Conservation (phyloP, 2,113 vertebrate species). For the Gobius niger region DNA sequence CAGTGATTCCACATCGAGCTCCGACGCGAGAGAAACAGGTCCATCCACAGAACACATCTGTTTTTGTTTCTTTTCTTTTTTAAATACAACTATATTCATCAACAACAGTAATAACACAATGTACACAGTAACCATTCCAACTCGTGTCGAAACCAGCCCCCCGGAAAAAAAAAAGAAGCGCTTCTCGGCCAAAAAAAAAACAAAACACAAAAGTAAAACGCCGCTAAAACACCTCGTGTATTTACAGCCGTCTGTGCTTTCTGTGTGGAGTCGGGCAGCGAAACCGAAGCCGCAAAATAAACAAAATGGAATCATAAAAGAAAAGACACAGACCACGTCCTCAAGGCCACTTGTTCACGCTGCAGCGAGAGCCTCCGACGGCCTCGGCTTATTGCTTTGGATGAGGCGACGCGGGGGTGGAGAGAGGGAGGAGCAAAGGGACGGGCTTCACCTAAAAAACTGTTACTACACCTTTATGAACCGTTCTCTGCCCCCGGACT, state of each 20-base stretch:
- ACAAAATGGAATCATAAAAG: slow-evolving; percentile 67
- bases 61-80: slow-evolving; percentile 61
- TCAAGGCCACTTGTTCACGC: slow-evolving; percentile 67
- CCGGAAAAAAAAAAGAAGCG: slow-evolving; percentile 25
- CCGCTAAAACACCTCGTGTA: slow-evolving; percentile 35
- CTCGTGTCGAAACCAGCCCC: slow-evolving; percentile 42
- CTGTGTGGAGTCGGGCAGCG: slow-evolving; percentile 33
- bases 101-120: slow-evolving; percentile 58
- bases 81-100: slow-evolving; percentile 71
- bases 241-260: slow-evolving; percentile 30
- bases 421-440: slow-evolving; percentile 33
- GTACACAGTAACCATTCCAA: slow-evolving; percentile 58
- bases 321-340: slow-evolving; percentile 47
- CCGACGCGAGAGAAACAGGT: slow-evolving; percentile 66
- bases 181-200: too few relatives aligned
- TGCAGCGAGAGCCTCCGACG: slow-evolving; percentile 27
- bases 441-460: not conserved
- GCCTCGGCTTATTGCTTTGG: slow-evolving; percentile 69
- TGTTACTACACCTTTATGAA: not conserved
- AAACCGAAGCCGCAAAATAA: slow-evolving; percentile 33
- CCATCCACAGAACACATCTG: slow-evolving; percentile 58
- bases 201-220: slow-evolving; percentile 6
- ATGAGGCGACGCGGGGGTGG: slow-evolving; percentile 44
- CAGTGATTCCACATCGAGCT: slow-evolving; percentile 71
- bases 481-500: too few relatives aligned